Percentiles rank a stretch among this genome's conserved stretches.
Evolutionary conservation across 2,113 vertebrate species (phyloP).

Genomic region (Phycodurus eques): DNA sequence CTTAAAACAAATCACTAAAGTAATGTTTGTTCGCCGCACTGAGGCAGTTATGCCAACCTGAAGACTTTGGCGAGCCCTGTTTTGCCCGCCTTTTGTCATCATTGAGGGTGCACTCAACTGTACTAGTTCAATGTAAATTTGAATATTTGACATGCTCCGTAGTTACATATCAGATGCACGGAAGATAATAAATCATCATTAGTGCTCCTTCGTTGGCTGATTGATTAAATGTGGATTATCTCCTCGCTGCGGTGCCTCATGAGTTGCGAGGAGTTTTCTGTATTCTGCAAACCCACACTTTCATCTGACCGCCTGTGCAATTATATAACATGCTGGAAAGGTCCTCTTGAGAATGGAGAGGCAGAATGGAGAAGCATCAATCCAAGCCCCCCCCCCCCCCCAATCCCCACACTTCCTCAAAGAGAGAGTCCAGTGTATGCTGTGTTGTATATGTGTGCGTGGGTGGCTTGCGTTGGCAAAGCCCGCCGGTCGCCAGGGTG

Average conservation of each 20-base stretch:
- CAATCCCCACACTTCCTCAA: conserved; percentile 52
- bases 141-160: neutral
- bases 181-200: conserved; percentile 4
- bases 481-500: conserved; percentile 63
- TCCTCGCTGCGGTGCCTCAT: conserved; percentile 7
- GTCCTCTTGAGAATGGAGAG: conserved; percentile 50
- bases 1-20: neutral
- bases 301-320: conserved; percentile 46
- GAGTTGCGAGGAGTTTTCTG: conserved; percentile 40
- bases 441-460: conserved; percentile 32
- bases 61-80: neutral
- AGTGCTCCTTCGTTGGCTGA: conserved; percentile 2
- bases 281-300: conserved; percentile 42
- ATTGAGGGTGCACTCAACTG: neutral
- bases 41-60: neutral
- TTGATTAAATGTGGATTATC: conserved; percentile 27
- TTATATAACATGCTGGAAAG: conserved; percentile 49
- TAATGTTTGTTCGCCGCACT: neutral
- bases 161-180: neutral
- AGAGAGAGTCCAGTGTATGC: conserved; percentile 49
- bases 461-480: conserved; percentile 62
- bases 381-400: conserved; percentile 55
- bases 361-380: conserved; percentile 61
- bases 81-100: neutral
- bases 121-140: neutral